Percentiles rank a stretch among this genome's conserved stretches.
phyloP scores from a whole-genome alignment of 2,797 vertebrate genomes.

The Myoxocephalus aenaeus region DNA sequence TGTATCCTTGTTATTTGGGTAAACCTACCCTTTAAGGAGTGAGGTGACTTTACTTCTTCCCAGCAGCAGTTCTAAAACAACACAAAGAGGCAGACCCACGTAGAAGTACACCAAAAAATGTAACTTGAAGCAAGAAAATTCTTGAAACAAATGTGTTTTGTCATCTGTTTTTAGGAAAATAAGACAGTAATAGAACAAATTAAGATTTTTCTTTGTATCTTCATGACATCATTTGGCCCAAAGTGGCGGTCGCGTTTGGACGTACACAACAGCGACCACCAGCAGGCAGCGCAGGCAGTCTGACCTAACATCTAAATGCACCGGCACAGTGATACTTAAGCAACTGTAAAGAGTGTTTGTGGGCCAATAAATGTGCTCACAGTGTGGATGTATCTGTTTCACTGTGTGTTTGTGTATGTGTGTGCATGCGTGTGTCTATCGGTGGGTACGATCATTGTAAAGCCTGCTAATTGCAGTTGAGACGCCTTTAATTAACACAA shows the following conservation, averaged over 20 bases:
- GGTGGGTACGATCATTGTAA: constrained; percentile 66
- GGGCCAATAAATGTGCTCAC: constrained; percentile 52
- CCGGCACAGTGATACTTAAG: constrained; percentile 31
- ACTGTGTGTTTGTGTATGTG: constrained; percentile 26
- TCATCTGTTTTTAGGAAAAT: not conserved
- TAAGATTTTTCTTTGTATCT: not conserved
- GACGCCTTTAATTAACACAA: constrained; percentile 84
- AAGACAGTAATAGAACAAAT: not conserved
- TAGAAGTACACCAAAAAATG: not conserved
- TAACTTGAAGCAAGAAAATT: not conserved
- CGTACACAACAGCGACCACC: constrained; percentile 1
- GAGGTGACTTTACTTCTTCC: not conserved
- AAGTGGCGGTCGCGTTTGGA: not conserved
- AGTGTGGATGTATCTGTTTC: constrained; percentile 58
- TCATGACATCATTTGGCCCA: not conserved
- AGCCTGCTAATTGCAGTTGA: constrained; percentile 80
- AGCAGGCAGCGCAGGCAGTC: constrained; percentile 12
- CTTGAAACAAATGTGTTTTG: not conserved
- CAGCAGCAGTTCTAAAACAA: not conserved
- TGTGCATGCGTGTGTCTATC: constrained; percentile 49
- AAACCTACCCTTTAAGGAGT: not conserved
- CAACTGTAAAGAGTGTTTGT: constrained; percentile 52
- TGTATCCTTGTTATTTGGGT: not conserved
- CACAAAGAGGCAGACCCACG: not conserved
- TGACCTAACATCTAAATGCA: constrained; percentile 13